Percentiles rank a stretch among this genome's conserved stretches.
These are phyloP conservation scores for Halocaridina rubra DNA, from an alignment of 2,888 invertebrate species.

Conservation along the genomic window DNA sequence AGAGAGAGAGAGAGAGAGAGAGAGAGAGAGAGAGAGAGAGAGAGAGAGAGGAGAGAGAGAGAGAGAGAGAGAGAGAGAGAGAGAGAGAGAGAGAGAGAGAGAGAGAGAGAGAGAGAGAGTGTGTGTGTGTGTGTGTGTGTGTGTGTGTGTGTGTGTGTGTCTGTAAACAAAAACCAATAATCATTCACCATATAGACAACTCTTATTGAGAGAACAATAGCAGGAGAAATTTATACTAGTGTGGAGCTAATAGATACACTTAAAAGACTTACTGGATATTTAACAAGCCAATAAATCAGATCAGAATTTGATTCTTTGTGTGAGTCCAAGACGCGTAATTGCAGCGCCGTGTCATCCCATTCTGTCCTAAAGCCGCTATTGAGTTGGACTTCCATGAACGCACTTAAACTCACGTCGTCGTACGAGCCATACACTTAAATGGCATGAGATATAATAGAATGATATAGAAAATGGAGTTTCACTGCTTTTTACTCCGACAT, in stretches of 20 bases:
- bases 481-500: too few species aligned
- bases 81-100: background rate
- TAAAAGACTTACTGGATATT: constrained; percentile 80
- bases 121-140: too few species aligned
- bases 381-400: constrained; percentile 85
- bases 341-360: constrained; percentile 84
- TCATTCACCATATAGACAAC: too few species aligned
- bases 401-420: constrained; percentile 80
- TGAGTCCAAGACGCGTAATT: constrained; percentile 77
- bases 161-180: too few species aligned
- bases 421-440: constrained; percentile 82
- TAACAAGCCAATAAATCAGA: constrained; percentile 88
- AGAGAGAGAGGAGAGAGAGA: background rate
- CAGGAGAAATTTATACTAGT: too few species aligned
- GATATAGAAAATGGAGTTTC: too few species aligned
- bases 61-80: background rate
- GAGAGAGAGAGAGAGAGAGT: background rate
- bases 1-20: background rate
- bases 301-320: constrained; percentile 72
- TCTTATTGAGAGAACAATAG: too few species aligned
- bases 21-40: background rate
- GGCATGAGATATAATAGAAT: too few species aligned
- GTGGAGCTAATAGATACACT: too few species aligned
- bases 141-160: too few species aligned
- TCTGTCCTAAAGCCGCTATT: constrained; percentile 81